These are phyloP conservation scores for Rotaria macrura DNA, from an alignment of 2,888 invertebrate species.

Conservation along the genomic window DNA sequence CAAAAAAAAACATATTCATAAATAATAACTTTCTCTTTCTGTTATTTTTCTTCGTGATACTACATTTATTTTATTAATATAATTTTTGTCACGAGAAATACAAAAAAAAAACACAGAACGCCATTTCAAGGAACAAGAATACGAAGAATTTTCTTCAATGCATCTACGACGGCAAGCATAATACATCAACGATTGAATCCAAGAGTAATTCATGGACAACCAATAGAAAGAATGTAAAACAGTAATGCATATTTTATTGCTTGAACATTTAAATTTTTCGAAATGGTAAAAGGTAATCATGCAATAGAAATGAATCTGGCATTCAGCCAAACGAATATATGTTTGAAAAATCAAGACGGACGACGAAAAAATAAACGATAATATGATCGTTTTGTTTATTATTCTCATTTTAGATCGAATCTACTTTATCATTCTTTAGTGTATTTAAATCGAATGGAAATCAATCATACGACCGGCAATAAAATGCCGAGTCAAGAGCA, in stretches of 20 bases:
- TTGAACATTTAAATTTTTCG: neutral
- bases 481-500: conserved; percentile 12
- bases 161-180: neutral
- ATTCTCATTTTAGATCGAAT: neutral
- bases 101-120: neutral
- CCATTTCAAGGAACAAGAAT: neutral
- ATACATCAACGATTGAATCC: neutral
- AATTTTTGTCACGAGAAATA: neutral
- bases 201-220: neutral
- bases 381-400: neutral
- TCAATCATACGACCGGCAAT: neutral
- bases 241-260: neutral
- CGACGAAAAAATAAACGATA: neutral
- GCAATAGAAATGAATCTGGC: neutral
- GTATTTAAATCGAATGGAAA: neutral
- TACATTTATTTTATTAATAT: too few species aligned
- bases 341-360: neutral
- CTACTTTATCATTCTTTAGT: too few species aligned
- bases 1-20: neutral
- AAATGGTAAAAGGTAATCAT: neutral
- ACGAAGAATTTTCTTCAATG: neutral
- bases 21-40: neutral
- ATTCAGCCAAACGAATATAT: neutral
- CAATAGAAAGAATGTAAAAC: neutral
- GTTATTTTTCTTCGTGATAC: neutral